Base-by-base conservation (phyloP, 2,113 vertebrate genomes). In the Amazona guildingii region DNA sequence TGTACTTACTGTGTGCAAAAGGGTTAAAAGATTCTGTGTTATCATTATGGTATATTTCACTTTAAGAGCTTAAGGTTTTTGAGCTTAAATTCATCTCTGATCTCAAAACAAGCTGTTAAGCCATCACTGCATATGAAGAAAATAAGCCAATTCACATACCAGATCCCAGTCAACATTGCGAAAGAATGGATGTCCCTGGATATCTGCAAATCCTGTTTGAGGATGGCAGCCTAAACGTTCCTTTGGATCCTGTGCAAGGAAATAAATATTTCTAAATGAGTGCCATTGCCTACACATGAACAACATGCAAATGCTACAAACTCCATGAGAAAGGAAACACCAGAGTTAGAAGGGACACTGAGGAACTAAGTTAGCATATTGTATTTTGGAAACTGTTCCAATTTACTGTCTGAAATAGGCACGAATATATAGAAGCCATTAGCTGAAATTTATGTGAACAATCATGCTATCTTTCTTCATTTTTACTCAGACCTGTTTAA, bases 161-260 rank as follows among this genome's bases (percentile, higher is more conserved):
- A 99, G 98, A 73, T 99, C 99, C 99, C 99, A 99, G 75, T 99
- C 99, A 16, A 99, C 99, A 3, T 99, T 99, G 86, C 99, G 97
- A 94, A 99, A 99, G 97, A 99, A 99, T 0, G 99, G 99, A 95
- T 99, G 99, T 44, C 99, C 99, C 97, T 98, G 99, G 97, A 99
- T 99, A 97, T 99, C 99, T 68, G 99, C 99, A 94, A 99, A 99
- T 85, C 99, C 99, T 16, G 99, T 99, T 93, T 99, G 99, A 94
- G 99, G 99, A 92, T 99, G 99, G 97, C 99, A 99, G 94, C 99
- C 99, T 79, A 99, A 98, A 35, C 99, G 99, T 77, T 99, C 99
- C 97, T 99, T 99, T 39, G 99, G 99, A 92, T 99, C 99, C 99
- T 99, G 95, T 17, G 51, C 51, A 83, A 92, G 62, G 49, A 75